A percentile compares a stretch with the other conserved stretches of the same genome.
phyloP scores from a whole-genome alignment of 1,140 invertebrate genomes.

The Scaptomyza montana region DNA sequence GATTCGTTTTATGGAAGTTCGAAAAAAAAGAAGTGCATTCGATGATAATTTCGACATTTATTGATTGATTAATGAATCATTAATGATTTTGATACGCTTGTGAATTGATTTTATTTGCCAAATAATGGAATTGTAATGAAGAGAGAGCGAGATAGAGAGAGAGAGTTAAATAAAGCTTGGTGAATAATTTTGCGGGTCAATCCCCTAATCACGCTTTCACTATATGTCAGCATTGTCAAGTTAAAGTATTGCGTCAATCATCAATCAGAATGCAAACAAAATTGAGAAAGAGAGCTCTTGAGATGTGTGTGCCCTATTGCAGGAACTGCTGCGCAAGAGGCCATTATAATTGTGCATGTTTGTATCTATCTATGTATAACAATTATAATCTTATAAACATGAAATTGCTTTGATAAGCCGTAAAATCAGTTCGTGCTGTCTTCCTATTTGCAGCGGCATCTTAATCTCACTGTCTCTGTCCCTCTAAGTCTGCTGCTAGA shows the following conservation, averaged over 20 bases:
- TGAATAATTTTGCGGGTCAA: constrained; percentile 11
- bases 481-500: constrained; percentile 14
- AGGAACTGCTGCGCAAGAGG: not conserved
- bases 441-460: not conserved
- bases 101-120: constrained; percentile 1
- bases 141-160: not conserved
- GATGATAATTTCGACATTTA: too few species aligned
- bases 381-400: constrained; percentile 61
- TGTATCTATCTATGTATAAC: constrained; percentile 16
- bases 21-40: too few species aligned
- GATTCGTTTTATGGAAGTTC: too few species aligned
- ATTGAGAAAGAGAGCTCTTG: constrained; percentile 6
- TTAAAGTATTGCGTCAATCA: constrained; percentile 11
- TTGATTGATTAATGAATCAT: too few species aligned
- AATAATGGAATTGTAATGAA: too few species aligned
- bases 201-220: not conserved
- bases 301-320: not conserved
- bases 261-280: constrained; percentile 23
- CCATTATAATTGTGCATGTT: constrained; percentile 17
- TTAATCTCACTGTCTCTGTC: not conserved
- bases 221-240: not conserved
- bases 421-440: constrained; percentile 6
- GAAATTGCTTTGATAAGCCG: constrained; percentile 65
- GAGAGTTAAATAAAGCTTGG: not conserved
- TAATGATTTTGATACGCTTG: not conserved